Percentiles rank a stretch among this genome's conserved stretches.
These are phyloP conservation scores for Trichosurus vulpecula DNA, from an alignment of 2,797 vertebrate genomes.

Conservation along the genomic window DNA sequence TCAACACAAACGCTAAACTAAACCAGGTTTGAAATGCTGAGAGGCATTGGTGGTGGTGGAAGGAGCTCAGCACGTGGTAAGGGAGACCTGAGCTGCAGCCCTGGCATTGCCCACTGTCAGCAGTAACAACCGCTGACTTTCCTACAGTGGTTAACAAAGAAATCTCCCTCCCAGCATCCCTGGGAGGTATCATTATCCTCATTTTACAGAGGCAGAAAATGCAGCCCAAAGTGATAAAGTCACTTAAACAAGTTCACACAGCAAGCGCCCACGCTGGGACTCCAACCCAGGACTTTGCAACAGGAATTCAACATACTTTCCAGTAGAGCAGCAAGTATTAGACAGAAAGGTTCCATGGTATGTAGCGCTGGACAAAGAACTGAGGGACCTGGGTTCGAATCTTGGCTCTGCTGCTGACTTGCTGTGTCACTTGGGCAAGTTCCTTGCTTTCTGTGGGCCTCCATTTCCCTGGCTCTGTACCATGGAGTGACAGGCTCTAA, in stretches of 20 bases:
- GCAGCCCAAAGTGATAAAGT: not conserved
- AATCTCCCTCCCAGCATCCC: not conserved
- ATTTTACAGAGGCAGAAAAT: not conserved
- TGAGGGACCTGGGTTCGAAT: not conserved
- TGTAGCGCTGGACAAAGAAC: not conserved
- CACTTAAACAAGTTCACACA: not conserved
- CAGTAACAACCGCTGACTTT: not conserved
- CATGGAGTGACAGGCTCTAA: not conserved
- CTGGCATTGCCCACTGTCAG: not conserved
- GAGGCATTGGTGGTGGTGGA: not conserved
- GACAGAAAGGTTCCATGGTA: not conserved
- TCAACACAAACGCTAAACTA: slow-evolving; percentile 19
- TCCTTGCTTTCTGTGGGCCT: not conserved
- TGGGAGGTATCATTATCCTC: not conserved
- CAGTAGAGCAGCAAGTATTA: not conserved
- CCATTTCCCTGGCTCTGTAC: not conserved
- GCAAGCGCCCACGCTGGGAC: not conserved
- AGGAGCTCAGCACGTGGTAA: not conserved
- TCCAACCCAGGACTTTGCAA: not conserved
- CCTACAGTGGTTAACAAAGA: not conserved
- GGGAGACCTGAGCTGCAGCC: not conserved
- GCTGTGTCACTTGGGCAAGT: not conserved
- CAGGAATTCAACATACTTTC: not conserved
- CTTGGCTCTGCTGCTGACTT: not conserved
- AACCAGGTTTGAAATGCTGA: slow-evolving; percentile 23